A percentile compares a stretch with the other conserved stretches of the same genome.
Evolutionary conservation across 2,888 invertebrate species (phyloP).

Genomic region (Orthonevra nobilis): DNA sequence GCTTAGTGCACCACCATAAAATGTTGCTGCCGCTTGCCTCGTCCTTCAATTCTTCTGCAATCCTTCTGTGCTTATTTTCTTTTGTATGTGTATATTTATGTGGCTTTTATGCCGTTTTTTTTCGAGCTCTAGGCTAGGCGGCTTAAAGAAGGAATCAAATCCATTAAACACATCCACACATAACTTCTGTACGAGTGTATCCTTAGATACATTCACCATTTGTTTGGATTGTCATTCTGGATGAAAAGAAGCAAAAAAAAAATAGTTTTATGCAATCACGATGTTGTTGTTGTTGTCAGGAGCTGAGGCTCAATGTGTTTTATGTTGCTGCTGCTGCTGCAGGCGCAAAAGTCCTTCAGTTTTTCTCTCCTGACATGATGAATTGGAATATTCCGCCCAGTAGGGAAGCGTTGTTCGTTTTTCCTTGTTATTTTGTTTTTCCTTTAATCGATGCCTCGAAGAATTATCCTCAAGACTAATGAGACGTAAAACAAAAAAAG

Average conservation of each 20-base stretch:
- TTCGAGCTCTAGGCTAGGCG: constrained; percentile 42
- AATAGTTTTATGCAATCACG: constrained; percentile 29
- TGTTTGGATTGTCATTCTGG: constrained; percentile 48
- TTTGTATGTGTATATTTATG: not conserved
- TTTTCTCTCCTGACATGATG: constrained; percentile 19
- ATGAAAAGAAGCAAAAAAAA: constrained; percentile 18
- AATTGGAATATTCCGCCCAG: constrained; percentile 30
- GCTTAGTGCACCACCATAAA: constrained; percentile 44
- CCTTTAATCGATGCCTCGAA: constrained; percentile 24
- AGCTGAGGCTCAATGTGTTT: constrained; percentile 40
- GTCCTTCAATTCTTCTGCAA: constrained; percentile 41
- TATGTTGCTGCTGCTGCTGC: not conserved
- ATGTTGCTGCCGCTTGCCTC: constrained; percentile 6
- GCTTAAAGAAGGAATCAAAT: constrained; percentile 40
- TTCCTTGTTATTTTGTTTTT: not conserved
- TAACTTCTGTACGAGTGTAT: too few species aligned
- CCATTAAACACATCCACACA: constrained; percentile 25
- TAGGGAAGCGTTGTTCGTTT: not conserved
- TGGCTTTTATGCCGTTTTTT: constrained; percentile 45
- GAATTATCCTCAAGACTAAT: constrained; percentile 41
- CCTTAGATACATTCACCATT: constrained; percentile 22
- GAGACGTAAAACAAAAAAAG: constrained; percentile 31
- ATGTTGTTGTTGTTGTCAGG: not conserved
- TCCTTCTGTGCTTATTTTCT: constrained; percentile 8
- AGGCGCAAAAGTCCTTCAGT: constrained; percentile 4